phyloP scores from a whole-genome alignment of 2,797 vertebrate species.

The Pseudochromis fuscus region DNA sequence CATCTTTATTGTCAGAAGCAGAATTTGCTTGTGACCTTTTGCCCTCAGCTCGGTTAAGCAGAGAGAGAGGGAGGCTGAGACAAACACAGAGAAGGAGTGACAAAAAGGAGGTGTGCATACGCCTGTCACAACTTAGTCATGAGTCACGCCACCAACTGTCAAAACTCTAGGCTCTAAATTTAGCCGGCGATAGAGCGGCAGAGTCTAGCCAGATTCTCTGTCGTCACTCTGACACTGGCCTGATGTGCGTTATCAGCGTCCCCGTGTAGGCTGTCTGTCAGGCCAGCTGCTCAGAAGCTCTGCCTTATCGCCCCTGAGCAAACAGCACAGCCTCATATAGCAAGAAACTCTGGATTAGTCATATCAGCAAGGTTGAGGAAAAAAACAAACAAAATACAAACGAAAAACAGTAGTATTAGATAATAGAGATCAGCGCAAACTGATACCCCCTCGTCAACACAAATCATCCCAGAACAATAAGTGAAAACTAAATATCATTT shows the following conservation, averaged over 20 bases:
- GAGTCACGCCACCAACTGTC: conserved; percentile 79
- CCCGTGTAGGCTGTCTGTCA: conserved; percentile 74
- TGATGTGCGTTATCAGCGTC: conserved; percentile 80
- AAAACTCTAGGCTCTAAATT: conserved; percentile 79
- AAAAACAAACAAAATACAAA: conserved; percentile 33
- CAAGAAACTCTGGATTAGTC: conserved; percentile 59
- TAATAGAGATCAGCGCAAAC: conserved; percentile 25
- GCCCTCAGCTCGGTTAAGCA: conserved; percentile 14
- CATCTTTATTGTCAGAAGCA: conserved; percentile 54
- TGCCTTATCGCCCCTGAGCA: conserved; percentile 73
- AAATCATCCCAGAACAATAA: conserved; percentile 26
- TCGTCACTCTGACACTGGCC: conserved; percentile 77
- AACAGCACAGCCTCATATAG: conserved; percentile 61
- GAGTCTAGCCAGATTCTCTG: conserved; percentile 79
- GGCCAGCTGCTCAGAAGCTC: conserved; percentile 68
- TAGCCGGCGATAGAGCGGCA: conserved; percentile 69
- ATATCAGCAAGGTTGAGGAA: conserved; percentile 52
- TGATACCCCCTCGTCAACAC: conserved; percentile 17
- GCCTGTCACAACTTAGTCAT: conserved; percentile 61
- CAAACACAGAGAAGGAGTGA: conserved; percentile 30
- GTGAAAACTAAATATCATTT: conserved; percentile 47
- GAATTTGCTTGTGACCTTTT: conserved; percentile 64
- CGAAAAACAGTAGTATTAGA: conserved; percentile 27
- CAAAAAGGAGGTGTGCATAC: conserved; percentile 53
- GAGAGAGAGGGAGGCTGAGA: conserved; percentile 2